These are phyloP conservation scores for Timema cristinae DNA, from an alignment of 2,888 invertebrate species.

Conservation along the genomic window DNA sequence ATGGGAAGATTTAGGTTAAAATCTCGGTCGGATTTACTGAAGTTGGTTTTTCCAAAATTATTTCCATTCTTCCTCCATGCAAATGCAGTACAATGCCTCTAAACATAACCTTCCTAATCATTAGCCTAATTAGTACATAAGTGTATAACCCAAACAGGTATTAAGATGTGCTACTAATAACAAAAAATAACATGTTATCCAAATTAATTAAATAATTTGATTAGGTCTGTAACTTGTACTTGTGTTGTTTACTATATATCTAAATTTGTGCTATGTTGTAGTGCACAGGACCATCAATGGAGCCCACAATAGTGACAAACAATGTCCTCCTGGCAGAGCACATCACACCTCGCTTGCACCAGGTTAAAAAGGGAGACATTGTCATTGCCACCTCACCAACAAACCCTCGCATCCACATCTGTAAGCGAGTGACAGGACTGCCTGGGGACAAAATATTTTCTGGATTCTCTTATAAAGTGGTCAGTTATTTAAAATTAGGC, in stretches of 20 bases:
- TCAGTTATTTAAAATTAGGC: too few species aligned
- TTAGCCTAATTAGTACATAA: too few species aligned
- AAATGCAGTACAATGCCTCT: too few species aligned
- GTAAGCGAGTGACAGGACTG: conserved; percentile 75
- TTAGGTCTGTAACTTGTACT: neutral
- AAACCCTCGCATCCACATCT: conserved; percentile 76
- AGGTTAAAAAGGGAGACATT: conserved; percentile 72
- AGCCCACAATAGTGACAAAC: conserved; percentile 78
- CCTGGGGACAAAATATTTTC: conserved; percentile 65
- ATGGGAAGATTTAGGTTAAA: too few species aligned
- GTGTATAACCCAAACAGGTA: too few species aligned
- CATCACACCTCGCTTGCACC: conserved; percentile 60
- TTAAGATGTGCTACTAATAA: neutral
- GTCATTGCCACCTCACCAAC: conserved; percentile 77
- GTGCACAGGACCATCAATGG: conserved; percentile 93
- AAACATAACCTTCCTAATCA: too few species aligned
- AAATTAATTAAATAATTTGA: neutral
- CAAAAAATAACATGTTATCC: neutral
- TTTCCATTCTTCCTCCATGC: too few species aligned
- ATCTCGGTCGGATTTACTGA: too few species aligned
- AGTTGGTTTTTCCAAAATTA: too few species aligned
- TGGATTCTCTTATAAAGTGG: conserved; percentile 38
- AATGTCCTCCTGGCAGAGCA: conserved; percentile 82
- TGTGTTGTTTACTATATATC: neutral
- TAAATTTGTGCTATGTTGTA: conserved; percentile 44